A percentile compares a stretch with the other conserved stretches of the same genome.
Evolutionary conservation across 2,113 vertebrate genomes (phyloP).

Genomic region (Promerops cafer): DNA sequence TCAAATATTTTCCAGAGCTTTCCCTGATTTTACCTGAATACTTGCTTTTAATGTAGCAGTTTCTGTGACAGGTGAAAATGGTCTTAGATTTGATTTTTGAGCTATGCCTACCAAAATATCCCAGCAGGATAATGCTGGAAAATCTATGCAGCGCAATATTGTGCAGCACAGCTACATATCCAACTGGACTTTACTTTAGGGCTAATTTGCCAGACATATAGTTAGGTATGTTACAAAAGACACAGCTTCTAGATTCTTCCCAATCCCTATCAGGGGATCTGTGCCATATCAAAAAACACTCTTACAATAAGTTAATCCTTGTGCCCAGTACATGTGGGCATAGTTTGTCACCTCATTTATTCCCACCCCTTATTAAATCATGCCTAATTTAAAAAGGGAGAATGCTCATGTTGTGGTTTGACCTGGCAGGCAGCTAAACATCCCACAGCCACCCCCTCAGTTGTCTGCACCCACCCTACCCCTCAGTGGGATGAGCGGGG

Average conservation of each 20-base stretch:
- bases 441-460: background rate
- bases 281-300: background rate
- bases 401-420: background rate
- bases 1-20: background rate
- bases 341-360: background rate
- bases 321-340: too few species aligned
- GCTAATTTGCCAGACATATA: background rate
- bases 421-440: background rate
- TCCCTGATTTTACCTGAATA: background rate
- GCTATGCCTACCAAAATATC: background rate
- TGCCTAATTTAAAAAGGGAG: background rate
- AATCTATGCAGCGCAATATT: background rate
- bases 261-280: background rate
- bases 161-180: background rate
- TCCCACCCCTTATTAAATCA: background rate
- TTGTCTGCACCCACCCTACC: background rate
- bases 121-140: background rate
- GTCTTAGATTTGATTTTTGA: background rate
- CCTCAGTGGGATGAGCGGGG: fast-evolving
- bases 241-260: background rate
- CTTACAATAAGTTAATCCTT: background rate
- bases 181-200: background rate
- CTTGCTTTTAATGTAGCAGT: background rate
- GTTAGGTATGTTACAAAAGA: background rate
- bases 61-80: background rate